Evolutionary conservation across 2,888 invertebrate species (phyloP).

Genomic region (Coenonympha arcania): DNA sequence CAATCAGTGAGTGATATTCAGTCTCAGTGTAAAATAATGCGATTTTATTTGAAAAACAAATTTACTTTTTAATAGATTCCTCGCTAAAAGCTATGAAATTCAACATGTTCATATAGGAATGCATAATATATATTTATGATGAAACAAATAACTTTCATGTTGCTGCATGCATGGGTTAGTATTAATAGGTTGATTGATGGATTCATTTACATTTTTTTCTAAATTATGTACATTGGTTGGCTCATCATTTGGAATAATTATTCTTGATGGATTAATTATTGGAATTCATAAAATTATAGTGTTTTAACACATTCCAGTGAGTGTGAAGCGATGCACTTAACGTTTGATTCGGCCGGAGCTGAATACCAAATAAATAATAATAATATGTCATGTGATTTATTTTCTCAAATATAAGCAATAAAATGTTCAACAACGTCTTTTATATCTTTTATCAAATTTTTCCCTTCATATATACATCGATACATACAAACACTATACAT

Average conservation of each 20-base stretch:
- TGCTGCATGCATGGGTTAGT: constrained; percentile 48
- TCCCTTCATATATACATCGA: too few relatives aligned
- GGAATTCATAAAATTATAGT: constrained; percentile 31
- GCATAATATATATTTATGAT: constrained; percentile 62
- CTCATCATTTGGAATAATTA: constrained; percentile 14
- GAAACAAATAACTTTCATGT: constrained; percentile 50
- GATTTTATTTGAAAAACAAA: constrained; percentile 33
- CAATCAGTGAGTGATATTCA: constrained; percentile 15
- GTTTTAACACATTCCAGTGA: constrained; percentile 56
- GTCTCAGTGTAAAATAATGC: constrained; percentile 39
- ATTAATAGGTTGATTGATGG: constrained; percentile 25
- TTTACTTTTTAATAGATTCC: constrained; percentile 40
- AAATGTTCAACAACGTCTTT: background rate
- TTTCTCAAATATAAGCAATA: constrained; percentile 47
- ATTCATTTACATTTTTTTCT: background rate
- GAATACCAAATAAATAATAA: constrained; percentile 60
- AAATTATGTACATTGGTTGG: too few relatives aligned
- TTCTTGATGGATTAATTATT: too few relatives aligned
- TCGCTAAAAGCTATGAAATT: constrained; percentile 45
- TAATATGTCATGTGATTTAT: constrained; percentile 58
- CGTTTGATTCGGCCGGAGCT: constrained; percentile 53
- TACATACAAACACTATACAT: too few relatives aligned
- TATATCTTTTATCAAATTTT: background rate
- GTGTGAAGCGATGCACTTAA: constrained; percentile 38
- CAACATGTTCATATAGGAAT: constrained; percentile 30